Evolutionary conservation across 2,797 vertebrate genomes (phyloP).

Genomic region (Hemitrygon akajei): DNA sequence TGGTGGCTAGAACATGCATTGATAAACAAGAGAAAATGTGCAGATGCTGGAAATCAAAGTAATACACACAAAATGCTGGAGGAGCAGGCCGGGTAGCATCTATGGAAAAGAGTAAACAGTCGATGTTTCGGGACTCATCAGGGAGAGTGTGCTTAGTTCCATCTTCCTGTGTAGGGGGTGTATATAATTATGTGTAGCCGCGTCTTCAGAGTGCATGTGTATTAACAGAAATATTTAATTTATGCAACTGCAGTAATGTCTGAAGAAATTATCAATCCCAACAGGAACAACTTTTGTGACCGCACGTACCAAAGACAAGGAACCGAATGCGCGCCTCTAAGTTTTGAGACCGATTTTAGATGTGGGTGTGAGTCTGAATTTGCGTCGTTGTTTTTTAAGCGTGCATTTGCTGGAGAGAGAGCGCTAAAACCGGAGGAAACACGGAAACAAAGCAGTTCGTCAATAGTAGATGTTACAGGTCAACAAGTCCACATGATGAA

Average conservation of each 20-base stretch:
- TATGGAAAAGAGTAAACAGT: no score
- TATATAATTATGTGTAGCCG: neutral
- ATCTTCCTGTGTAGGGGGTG: neutral
- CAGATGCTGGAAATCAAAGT: no score
- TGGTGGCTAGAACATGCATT: neutral
- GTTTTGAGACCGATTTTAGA: neutral
- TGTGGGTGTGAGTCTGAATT: conserved; percentile 22
- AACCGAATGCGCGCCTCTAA: neutral
- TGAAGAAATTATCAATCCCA: no score
- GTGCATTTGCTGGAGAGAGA: conserved; percentile 31
- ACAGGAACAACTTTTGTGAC: neutral
- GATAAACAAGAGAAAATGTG: no score
- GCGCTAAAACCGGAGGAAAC: conserved; percentile 41
- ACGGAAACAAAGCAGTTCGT: conserved; percentile 44
- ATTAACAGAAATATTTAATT: no score
- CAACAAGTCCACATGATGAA: conserved; percentile 48
- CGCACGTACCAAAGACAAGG: neutral
- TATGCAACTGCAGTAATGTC: no score
- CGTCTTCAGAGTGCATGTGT: neutral
- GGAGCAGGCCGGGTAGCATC: no score
- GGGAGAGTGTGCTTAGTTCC: no score
- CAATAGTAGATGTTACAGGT: conserved; percentile 47
- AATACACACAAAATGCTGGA: no score
- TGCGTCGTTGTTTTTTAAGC: neutral
- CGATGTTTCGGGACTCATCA: no score